Conservation (phyloP, 2,113 vertebrate species). For the Rhinolophus sinicus region DNA sequence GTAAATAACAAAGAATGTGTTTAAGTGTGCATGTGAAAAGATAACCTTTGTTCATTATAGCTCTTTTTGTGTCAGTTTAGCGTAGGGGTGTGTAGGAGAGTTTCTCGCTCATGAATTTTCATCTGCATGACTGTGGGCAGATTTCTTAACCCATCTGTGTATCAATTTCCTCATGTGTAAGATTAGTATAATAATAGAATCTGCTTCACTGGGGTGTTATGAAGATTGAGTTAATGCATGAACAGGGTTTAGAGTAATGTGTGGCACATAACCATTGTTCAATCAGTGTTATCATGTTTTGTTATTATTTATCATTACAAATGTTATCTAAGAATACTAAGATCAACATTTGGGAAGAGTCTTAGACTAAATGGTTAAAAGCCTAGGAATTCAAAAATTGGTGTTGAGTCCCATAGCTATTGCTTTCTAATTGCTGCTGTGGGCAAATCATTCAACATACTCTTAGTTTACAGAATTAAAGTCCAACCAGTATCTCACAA, state of each 20-base stretch:
- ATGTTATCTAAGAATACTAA: slow-evolving; percentile 8
- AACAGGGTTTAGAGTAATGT: not conserved
- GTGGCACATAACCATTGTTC: not conserved
- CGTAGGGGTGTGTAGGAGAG: not conserved
- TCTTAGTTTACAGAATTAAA: not conserved
- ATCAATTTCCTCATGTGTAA: not conserved
- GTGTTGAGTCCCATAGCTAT: not conserved
- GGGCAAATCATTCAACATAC: not conserved
- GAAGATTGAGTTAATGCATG: not conserved
- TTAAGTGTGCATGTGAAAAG: not conserved
- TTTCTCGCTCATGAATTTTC: not conserved
- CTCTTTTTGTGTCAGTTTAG: not conserved
- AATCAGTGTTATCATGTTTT: not conserved
- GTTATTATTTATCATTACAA: not conserved
- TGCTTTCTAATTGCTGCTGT: not conserved
- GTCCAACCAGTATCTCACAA: not conserved
- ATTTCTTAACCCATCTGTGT: not conserved
- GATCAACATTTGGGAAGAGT: not conserved
- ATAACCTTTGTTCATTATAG: not conserved
- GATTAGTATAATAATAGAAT: not conserved
- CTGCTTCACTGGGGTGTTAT: not conserved
- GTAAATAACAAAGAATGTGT: not conserved
- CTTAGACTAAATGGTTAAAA: not conserved
- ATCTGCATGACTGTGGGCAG: not conserved
- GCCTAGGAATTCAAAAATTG: not conserved